Evolutionary conservation across 2,888 invertebrate genomes (phyloP).

Genomic region (Drosophila pseudotakahashii): DNA sequence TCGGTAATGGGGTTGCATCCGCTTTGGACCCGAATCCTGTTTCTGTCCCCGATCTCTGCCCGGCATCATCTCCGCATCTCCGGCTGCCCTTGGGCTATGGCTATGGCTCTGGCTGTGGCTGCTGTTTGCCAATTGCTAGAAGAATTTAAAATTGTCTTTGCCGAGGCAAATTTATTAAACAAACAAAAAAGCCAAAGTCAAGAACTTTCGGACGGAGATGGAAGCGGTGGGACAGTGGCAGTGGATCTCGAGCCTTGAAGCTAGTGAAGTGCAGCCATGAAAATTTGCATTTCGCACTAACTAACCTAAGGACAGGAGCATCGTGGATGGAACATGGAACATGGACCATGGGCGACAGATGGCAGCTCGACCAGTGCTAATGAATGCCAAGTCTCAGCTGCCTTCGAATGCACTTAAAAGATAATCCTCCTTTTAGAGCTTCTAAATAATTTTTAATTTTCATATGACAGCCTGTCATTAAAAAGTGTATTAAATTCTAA

Average conservation of each 20-base stretch:
- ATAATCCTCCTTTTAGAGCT: too few relatives aligned
- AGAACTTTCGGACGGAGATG: conserved; percentile 19
- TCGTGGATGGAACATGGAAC: background rate
- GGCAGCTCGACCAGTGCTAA: conserved; percentile 60
- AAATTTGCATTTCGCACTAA: conserved; percentile 69
- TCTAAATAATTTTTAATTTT: too few relatives aligned
- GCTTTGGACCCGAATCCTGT: conserved; percentile 35
- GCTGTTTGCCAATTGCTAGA: conserved; percentile 74
- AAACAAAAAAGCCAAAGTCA: conserved; percentile 56
- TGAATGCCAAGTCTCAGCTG: conserved; percentile 52
- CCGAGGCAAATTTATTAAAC: conserved; percentile 69
- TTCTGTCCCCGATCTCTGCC: background rate
- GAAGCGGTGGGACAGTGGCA: conserved; percentile 1
- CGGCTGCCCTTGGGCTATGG: conserved; percentile 25
- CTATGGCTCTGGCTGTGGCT: conserved; percentile 34
- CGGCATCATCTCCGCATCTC: conserved; percentile 1
- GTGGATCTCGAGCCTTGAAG: conserved; percentile 42
- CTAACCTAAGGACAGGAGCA: conserved; percentile 55
- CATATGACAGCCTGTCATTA: background rate
- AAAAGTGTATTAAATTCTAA: too few relatives aligned
- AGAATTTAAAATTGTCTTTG: conserved; percentile 77
- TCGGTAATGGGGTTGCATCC: conserved; percentile 53
- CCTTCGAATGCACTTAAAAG: conserved; percentile 6
- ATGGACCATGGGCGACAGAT: conserved; percentile 43
- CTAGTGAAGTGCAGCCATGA: conserved; percentile 47